These are phyloP conservation scores for Eurosta solidaginis DNA, from an alignment of 1,140 invertebrate genomes.

Conservation along the genomic window DNA sequence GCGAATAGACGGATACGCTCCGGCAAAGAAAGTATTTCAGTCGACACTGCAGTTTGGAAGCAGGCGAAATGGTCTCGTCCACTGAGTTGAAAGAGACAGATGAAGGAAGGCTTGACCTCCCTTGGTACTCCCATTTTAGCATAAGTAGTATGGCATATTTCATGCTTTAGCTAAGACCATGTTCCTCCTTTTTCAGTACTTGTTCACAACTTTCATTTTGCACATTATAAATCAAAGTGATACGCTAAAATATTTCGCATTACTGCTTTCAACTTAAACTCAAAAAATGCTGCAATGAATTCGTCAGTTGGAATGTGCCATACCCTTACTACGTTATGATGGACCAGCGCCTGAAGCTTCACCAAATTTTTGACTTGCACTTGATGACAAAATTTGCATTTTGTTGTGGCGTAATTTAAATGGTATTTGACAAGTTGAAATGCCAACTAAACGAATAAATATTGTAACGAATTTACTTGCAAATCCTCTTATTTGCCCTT, in stretches of 20 bases:
- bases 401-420: neutral
- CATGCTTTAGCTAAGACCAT: no score
- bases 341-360: neutral
- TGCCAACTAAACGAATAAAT: constrained; percentile 19
- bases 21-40: no score
- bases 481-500: no score
- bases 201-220: neutral
- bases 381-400: constrained; percentile 3
- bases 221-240: neutral
- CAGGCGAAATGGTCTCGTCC: no score
- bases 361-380: neutral
- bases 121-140: no score
- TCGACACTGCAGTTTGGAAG: no score
- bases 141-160: no score
- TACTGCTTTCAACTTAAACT: neutral
- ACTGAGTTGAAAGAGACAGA: no score
- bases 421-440: constrained; percentile 14
- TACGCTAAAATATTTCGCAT: neutral
- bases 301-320: neutral
- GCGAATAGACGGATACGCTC: no score
- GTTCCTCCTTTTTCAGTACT: no score
- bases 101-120: no score
- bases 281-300: neutral
- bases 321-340: neutral
- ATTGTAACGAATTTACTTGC: no score